Base-by-base conservation (phyloP, 2,797 vertebrate species). In the Acanthurus leucopareius region DNA sequence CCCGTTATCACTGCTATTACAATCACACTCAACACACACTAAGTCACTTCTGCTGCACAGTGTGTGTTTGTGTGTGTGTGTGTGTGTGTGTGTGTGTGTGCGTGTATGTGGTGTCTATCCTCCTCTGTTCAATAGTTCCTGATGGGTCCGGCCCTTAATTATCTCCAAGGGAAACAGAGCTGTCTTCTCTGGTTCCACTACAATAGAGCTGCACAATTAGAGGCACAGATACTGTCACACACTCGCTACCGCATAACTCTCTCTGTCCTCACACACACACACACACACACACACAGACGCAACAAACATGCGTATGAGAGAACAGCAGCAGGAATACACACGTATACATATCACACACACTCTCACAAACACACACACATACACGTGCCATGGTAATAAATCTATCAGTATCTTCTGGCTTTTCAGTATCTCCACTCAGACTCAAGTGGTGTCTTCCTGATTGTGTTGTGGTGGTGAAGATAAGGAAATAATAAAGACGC, bases 181-280 rank as follows among this genome's bases (percentile, higher is more conserved):
- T 94, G 92, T 94, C 93, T 93, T 84, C 88, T 85, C 71, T 91
- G 89, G 92, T 93, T 94, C 91, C 93, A 94, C 88, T 93, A 93
- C 92, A 93, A 93, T 93, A 93, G 91, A 92, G 90, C 88, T 79
- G 85, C 89, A 91, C 92, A 93, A 94, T 94, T 94, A 94, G 90
- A 89, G 86, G 79, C 86, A 67, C 54, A 80, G 85, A 90, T 82
- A 84, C 80, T 86, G 89, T 91, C 92, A 91, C 86, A 88, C 82
- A 75, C 73, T 75, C n/a, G 25, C 73, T 74, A 51, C 87, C 59
- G 54, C 77, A 75, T 62, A 62, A 80, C 86, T 89, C 82, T 77
- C 68, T 66, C 79, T 80, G 61, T 53, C 51, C 45, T 44, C 17
- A 13, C 62, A 51, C n/a, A 58, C 19, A 20, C 22, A 1, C 58